Base-by-base conservation (phyloP, 1,140 invertebrate species). In the Phenacoccus solenopsis region DNA sequence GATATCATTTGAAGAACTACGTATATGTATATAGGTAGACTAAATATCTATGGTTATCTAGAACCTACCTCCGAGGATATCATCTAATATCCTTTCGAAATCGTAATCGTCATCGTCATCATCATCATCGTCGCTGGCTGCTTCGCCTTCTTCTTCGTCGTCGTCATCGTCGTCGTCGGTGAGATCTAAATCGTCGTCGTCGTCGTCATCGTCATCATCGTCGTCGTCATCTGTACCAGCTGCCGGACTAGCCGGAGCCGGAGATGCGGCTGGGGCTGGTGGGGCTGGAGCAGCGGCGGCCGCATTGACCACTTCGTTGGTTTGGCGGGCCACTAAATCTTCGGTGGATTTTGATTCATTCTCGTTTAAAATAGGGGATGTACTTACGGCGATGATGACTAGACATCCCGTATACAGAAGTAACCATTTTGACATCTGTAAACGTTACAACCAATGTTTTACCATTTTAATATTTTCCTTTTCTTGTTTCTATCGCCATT, bases 381-480 rank as follows among this genome's bases (percentile, higher is more conserved):
- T 25, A 22, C 59, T 64, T 24, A 69, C 22, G 22, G 68, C 68
- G 68, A 25, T 24, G 28, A 69, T 24, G 30, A 69, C 35, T 16
- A 69, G 28, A 30, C 68, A 69, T 25, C 30, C 24, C 30, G 68
- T 30, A 22, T 30, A 69, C 27, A 69, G 21, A 21, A 69, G 32
- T 69, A 69, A 69, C 68, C 68, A 69, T 69, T 49, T 69, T 69
- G 68, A 38, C 68, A 69, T 69, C 38, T 69, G 59, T 5, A 64
- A 64, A 24, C 2, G 59, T 32, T n/a, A n/a, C n/a, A n/a, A n/a
- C n/a, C n/a, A n/a, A n/a, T n/a, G n/a, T n/a, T n/a, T n/a, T n/a
- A n/a, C n/a, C n/a, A n/a, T n/a, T n/a, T n/a, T n/a, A n/a, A n/a
- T n/a, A n/a, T n/a, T n/a, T n/a, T n/a, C n/a, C n/a, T n/a, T n/a